Evolutionary conservation across 1,140 invertebrate genomes (phyloP).

Genomic region (Diorhabda carinulata): DNA sequence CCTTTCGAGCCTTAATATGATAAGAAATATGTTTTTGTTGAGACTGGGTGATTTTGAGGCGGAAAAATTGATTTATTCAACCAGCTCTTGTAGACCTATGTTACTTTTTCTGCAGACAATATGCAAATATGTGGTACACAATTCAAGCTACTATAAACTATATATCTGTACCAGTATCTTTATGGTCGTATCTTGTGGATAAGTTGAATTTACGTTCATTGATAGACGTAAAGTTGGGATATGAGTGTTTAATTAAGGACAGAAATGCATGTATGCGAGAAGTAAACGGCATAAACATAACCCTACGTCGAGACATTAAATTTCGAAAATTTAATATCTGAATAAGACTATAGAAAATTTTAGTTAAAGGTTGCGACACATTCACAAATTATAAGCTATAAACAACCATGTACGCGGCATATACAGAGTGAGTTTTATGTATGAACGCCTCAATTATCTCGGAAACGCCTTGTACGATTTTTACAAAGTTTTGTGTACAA

Average conservation of each 20-base stretch:
- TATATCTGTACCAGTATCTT: too few species aligned
- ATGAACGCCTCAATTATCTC: too few species aligned
- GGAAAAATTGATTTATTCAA: too few species aligned
- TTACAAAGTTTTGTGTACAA: not conserved
- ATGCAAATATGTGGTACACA: too few species aligned
- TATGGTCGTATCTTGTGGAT: not conserved
- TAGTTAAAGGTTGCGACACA: conserved; percentile 19
- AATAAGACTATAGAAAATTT: conserved; percentile 35
- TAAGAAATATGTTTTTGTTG: too few species aligned
- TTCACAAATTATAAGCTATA: conserved; percentile 25
- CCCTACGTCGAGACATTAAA: conserved; percentile 22
- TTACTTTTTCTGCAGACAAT: too few species aligned
- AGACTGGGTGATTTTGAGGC: too few species aligned
- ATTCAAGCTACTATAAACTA: too few species aligned
- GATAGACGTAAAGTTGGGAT: not conserved
- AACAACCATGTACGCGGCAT: conserved; percentile 32
- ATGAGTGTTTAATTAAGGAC: not conserved
- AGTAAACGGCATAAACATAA: conserved; percentile 4
- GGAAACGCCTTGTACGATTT: too few species aligned
- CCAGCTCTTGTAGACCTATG: too few species aligned
- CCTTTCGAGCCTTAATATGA: too few species aligned
- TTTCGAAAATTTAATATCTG: conserved; percentile 36
- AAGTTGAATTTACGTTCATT: not conserved
- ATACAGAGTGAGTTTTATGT: conserved; percentile 17
- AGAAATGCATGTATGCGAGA: not conserved